Evolutionary conservation across 2,888 invertebrate species (phyloP).

Genomic region (Cotesia congregata): DNA sequence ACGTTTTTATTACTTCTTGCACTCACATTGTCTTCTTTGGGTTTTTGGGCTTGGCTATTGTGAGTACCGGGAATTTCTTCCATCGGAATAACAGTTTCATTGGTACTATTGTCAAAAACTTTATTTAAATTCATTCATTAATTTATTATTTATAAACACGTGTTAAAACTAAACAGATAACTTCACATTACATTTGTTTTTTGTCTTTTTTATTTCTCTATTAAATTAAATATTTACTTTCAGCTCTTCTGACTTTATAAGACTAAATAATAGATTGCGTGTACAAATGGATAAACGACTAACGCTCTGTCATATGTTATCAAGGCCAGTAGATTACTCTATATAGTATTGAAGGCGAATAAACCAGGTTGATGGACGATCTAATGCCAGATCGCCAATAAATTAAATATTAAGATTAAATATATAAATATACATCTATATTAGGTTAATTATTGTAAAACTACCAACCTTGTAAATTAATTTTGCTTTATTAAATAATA

Average conservation of each 20-base stretch:
- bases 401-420: no score
- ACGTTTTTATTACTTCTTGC: constrained; percentile 28
- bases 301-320: neutral
- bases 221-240: constrained; percentile 16
- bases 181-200: constrained; percentile 36
- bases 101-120: constrained; percentile 26
- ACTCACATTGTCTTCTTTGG: neutral
- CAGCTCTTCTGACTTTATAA: neutral
- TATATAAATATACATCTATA: no score
- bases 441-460: neutral
- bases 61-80: constrained; percentile 50
- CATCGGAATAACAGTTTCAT: constrained; percentile 56
- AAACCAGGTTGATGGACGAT: neutral
- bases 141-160: constrained; percentile 4
- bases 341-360: neutral
- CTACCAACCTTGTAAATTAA: no score
- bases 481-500: no score
- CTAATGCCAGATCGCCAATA: neutral
- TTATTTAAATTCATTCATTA: constrained; percentile 27
- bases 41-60: neutral
- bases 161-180: constrained; percentile 19
- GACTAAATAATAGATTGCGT: constrained; percentile 3
- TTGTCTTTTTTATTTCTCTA: constrained; percentile 18
- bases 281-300: neutral
- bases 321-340: neutral